These are phyloP conservation scores for Bos javanicus DNA, from an alignment of 2,113 vertebrate genomes.

Conservation along the genomic window DNA sequence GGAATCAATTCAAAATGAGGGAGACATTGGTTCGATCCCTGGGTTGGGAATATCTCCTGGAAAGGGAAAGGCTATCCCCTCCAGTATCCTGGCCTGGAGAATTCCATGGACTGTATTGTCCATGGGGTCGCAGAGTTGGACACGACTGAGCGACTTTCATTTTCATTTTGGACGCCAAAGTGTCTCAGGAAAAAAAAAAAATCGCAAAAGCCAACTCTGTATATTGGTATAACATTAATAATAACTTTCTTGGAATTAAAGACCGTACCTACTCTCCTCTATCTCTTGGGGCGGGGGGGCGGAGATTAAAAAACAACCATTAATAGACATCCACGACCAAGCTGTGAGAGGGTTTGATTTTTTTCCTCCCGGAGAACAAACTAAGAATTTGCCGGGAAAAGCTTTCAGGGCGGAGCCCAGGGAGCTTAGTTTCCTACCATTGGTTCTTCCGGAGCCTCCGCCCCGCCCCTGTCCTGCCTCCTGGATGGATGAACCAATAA, in stretches of 20 bases:
- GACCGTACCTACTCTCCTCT: not conserved
- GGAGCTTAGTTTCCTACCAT: not conserved
- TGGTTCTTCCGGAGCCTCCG: constrained; percentile 13
- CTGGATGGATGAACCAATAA: constrained; percentile 36
- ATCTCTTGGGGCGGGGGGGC: not conserved
- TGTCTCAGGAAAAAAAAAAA: not conserved
- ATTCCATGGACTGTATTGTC: not conserved
- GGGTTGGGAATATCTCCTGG: not conserved
- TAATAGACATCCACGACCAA: not conserved
- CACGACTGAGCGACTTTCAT: not conserved
- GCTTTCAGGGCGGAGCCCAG: not conserved
- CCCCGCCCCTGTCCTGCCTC: not conserved
- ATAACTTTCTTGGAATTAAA: not conserved
- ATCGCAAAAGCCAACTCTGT: not conserved
- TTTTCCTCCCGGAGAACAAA: accelerated
- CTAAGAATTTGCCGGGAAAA: accelerated
- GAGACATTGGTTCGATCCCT: not conserved
- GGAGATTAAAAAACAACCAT: not conserved
- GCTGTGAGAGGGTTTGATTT: not conserved
- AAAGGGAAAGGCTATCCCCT: not conserved
- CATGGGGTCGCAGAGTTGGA: not conserved
- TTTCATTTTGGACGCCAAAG: not conserved
- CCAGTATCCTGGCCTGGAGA: not conserved
- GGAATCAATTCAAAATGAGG: not conserved
- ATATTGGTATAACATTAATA: not conserved